Percentiles rank a stretch among this genome's conserved stretches.
phyloP scores from a whole-genome alignment of 2,113 vertebrate genomes.

The Podarcis raffonei region DNA sequence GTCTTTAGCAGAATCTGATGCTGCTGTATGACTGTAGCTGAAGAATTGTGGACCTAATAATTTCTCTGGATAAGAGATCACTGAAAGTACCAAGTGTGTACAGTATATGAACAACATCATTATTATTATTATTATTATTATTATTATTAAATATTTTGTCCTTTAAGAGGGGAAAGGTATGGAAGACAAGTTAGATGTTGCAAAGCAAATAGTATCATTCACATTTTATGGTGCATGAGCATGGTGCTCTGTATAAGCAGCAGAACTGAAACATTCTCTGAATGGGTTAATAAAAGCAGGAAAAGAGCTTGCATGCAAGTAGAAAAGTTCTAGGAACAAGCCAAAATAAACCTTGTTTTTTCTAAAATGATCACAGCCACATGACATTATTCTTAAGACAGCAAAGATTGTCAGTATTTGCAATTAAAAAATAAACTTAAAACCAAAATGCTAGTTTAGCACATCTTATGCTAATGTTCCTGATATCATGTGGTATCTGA shows the following conservation, averaged over 20 bases:
- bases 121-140: background rate
- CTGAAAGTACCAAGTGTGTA: background rate
- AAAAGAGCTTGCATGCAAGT: conserved; percentile 72
- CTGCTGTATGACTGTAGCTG: background rate
- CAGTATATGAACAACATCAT: background rate
- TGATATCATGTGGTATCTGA: conserved; percentile 48
- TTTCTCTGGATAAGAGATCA: background rate
- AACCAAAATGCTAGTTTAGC: conserved; percentile 57
- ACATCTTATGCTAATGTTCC: conserved; percentile 72
- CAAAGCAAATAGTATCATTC: conserved; percentile 79
- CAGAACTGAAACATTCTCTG: conserved; percentile 75
- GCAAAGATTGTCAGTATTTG: conserved; percentile 75
- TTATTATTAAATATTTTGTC: conserved; percentile 55
- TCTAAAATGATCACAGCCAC: conserved; percentile 77
- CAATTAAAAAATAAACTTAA: conserved; percentile 70
- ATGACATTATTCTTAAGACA: conserved; percentile 72
- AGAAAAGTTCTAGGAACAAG: conserved; percentile 73
- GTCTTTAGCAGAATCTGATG: background rate
- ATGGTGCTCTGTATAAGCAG: conserved; percentile 66
- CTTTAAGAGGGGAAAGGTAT: conserved; percentile 70
- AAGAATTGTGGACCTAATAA: background rate
- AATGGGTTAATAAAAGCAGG: conserved; percentile 77
- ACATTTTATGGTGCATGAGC: conserved; percentile 70
- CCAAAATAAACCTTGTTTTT: conserved; percentile 70
- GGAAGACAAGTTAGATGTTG: conserved; percentile 70